These are phyloP conservation scores for Hydropsyche betteni DNA, from an alignment of 2,888 invertebrate species.

Conservation along the genomic window DNA sequence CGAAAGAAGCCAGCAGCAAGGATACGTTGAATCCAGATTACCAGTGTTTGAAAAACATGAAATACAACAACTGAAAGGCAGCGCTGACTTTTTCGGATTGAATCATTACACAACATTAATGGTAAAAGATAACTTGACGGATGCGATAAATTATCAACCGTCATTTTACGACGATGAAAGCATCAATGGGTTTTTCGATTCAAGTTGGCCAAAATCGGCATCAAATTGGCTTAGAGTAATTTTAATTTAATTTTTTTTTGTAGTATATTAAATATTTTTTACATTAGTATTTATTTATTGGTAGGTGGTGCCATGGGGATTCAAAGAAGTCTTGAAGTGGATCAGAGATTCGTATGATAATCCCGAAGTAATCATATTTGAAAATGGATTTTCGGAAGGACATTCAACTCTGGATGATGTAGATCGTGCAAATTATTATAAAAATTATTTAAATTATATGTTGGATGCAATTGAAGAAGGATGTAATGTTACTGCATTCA, in stretches of 20 bases:
- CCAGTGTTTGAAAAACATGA: conserved; percentile 35
- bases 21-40: conserved; percentile 63
- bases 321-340: conserved; percentile 71
- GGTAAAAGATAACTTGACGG: neutral
- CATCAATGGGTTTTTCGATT: neutral
- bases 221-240: conserved; percentile 31
- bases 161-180: neutral
- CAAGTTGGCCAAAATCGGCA: neutral
- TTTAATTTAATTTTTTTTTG: neutral
- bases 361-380: conserved; percentile 68
- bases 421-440: conserved; percentile 65
- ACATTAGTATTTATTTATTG: neutral
- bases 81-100: conserved; percentile 77
- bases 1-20: conserved; percentile 68
- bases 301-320: conserved; percentile 73
- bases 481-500: conserved; percentile 50
- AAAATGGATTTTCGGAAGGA: conserved; percentile 69
- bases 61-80: conserved; percentile 66
- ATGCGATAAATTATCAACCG: neutral
- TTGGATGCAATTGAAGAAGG: conserved; percentile 54
- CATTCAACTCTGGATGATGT: conserved; percentile 60
- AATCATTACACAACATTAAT: conserved; percentile 74
- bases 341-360: conserved; percentile 69
- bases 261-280: neutral
- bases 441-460: conserved; percentile 62